Evolutionary conservation across 2,113 vertebrate genomes (phyloP).

Genomic region (Nematolebias whitei): DNA sequence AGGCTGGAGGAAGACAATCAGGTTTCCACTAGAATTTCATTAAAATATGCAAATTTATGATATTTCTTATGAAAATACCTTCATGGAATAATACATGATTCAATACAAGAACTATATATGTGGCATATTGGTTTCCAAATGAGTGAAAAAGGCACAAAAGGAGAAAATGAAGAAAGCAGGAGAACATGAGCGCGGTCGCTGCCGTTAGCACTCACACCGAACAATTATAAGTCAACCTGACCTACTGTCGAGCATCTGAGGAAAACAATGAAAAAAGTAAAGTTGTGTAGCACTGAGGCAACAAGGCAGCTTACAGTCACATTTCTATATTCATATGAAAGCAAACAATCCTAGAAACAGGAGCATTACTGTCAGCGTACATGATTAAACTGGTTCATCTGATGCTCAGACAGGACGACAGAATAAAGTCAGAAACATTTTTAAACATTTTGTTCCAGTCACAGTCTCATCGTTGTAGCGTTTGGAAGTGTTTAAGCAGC

Average conservation of each 20-base stretch:
- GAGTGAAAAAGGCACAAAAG: conserved; percentile 60
- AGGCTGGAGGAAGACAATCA: conserved; percentile 38
- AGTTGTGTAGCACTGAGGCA: conserved; percentile 25
- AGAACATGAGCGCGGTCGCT: conserved; percentile 10
- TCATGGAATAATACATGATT: conserved; percentile 41
- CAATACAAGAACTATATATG: conserved; percentile 49
- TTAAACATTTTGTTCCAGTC: conserved; percentile 4
- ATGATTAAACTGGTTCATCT: conserved; percentile 27
- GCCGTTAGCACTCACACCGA: conserved; percentile 4
- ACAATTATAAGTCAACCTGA: conserved; percentile 62
- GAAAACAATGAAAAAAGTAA: conserved; percentile 21
- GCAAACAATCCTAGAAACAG: conserved; percentile 37
- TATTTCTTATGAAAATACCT: conserved; percentile 66
- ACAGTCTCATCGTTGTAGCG: conserved; percentile 26
- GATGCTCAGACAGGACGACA: conserved; percentile 24
- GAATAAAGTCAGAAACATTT: conserved; percentile 18
- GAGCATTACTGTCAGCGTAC: conserved; percentile 31
- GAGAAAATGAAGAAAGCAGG: conserved; percentile 28
- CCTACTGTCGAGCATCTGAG: conserved; percentile 54
- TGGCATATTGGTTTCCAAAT: conserved; percentile 40
- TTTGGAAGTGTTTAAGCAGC: conserved; percentile 33
- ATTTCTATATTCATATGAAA: conserved; percentile 46
- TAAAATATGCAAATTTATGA: conserved; percentile 52
- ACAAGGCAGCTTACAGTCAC: conserved; percentile 41
- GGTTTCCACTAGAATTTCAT: conserved; percentile 35